Conservation (phyloP, 2,888 invertebrate species). For the Morpho helenor region DNA sequence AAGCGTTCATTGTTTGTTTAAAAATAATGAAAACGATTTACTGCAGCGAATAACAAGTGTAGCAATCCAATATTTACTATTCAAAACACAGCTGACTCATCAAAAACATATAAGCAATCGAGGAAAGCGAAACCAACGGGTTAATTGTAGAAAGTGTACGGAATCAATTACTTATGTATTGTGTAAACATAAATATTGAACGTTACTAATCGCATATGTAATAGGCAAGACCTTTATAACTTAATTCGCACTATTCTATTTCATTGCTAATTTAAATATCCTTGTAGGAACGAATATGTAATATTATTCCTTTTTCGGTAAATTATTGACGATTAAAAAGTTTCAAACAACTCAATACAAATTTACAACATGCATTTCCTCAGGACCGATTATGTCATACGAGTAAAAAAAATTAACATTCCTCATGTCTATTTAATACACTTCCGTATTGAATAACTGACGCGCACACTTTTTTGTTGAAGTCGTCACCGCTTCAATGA, state of each 20-base stretch:
- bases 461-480: slow-evolving; percentile 8
- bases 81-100: slow-evolving; percentile 28
- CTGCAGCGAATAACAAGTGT: slow-evolving; percentile 1
- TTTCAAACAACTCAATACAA: too few relatives aligned
- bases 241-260: too few relatives aligned
- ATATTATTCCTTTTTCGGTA: slow-evolving; percentile 1
- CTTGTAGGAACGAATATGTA: neutral
- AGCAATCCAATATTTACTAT: neutral
- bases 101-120: slow-evolving; percentile 46
- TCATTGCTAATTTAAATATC: too few relatives aligned
- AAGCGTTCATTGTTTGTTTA: neutral
- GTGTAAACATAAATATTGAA: slow-evolving; percentile 15
- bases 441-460: slow-evolving; percentile 15
- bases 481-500: slow-evolving; percentile 14
- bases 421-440: slow-evolving; percentile 9
- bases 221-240: neutral
- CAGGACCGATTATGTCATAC: slow-evolving; percentile 10
- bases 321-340: neutral
- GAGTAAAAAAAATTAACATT: slow-evolving; percentile 15
- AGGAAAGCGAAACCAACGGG: slow-evolving; percentile 68
- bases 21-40: neutral
- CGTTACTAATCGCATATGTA: slow-evolving; percentile 14
- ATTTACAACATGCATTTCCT: too few relatives aligned
- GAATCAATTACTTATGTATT: slow-evolving; percentile 50
- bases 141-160: slow-evolving; percentile 65